Evolutionary conservation across 1,140 invertebrate species (phyloP).

Genomic region (Stegodyphus dumicola): DNA sequence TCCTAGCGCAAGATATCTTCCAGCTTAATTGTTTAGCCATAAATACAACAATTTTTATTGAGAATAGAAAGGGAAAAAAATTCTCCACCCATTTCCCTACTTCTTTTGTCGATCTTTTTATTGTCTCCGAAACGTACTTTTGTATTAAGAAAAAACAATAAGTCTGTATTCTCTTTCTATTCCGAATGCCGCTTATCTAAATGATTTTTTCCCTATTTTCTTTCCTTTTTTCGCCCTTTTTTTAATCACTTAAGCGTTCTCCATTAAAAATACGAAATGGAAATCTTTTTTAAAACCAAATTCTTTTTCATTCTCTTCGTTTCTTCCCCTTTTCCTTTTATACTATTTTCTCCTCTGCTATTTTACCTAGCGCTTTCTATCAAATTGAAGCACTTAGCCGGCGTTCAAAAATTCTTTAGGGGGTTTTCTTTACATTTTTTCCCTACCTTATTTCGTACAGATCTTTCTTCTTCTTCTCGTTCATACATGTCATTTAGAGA

Average conservation of each 20-base stretch:
- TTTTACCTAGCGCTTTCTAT: constrained; percentile 58
- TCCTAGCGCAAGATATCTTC: background rate
- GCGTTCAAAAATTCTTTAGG: constrained; percentile 50
- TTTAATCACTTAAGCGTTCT: constrained; percentile 58
- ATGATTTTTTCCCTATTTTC: constrained; percentile 14
- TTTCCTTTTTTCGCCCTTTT: constrained; percentile 16
- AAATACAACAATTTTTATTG: background rate
- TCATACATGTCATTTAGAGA: constrained; percentile 15
- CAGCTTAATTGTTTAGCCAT: constrained; percentile 30
- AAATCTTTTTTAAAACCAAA: constrained; percentile 23
- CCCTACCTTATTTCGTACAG: constrained; percentile 10
- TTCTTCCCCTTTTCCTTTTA: background rate
- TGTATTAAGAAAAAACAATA: constrained; percentile 53
- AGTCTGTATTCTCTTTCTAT: constrained; percentile 26
- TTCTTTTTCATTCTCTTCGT: no score
- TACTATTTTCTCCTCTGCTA: background rate
- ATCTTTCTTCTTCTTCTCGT: background rate
- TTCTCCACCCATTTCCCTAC: constrained; percentile 4
- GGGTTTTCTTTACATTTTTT: constrained; percentile 13
- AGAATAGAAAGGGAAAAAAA: background rate
- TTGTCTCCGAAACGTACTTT: constrained; percentile 34
- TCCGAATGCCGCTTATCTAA: constrained; percentile 39
- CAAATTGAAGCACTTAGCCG: constrained; percentile 53
- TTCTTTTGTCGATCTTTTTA: constrained; percentile 14
- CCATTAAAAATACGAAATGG: constrained; percentile 57